These are phyloP conservation scores for Cabera pusaria DNA, from an alignment of 2,888 invertebrate genomes.

Conservation along the genomic window DNA sequence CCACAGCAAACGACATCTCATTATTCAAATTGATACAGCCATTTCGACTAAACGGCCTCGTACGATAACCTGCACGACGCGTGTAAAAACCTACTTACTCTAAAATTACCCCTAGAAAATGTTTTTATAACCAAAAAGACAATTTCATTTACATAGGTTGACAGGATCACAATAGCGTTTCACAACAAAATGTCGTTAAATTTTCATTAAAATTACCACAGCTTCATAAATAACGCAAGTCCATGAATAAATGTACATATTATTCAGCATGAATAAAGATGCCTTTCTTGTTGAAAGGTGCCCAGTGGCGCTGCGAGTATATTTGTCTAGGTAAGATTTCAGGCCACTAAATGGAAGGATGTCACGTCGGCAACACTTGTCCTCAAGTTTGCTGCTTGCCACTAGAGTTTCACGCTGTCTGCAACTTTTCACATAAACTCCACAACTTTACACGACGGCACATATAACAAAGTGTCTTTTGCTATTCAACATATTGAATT, in stretches of 20 bases:
- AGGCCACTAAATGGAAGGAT: conserved; percentile 52
- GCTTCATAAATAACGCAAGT: conserved; percentile 25
- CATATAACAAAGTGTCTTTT: conserved; percentile 66
- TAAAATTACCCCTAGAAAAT: conserved; percentile 1
- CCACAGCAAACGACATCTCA: conserved; percentile 13
- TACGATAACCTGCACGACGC: conserved; percentile 8
- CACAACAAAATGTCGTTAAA: conserved; percentile 9
- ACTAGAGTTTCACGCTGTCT: conserved; percentile 57
- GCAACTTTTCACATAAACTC: conserved; percentile 78
- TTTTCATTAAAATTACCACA: conserved; percentile 18
- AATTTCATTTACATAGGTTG: conserved; percentile 1
- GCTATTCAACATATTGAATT: conserved; percentile 63
- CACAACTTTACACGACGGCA: conserved; percentile 64
- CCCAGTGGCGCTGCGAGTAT: conserved; percentile 40
- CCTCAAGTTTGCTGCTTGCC: conserved; percentile 60
- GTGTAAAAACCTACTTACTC: conserved; percentile 5
- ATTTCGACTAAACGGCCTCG: conserved; percentile 14
- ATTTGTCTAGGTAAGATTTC: conserved; percentile 51
- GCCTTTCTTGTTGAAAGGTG: conserved; percentile 23
- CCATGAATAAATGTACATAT: conserved; percentile 35
- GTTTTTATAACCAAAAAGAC: not conserved
- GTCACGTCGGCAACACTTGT: conserved; percentile 75
- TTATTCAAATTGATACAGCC: conserved; percentile 25
- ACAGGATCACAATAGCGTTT: conserved; percentile 2
- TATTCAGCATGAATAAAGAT: conserved; percentile 37